Evolutionary conservation across 1,140 invertebrate genomes (phyloP), one percentile per base, ranked within the genome.

Genomic region (Melitaea cinxia): DNA sequence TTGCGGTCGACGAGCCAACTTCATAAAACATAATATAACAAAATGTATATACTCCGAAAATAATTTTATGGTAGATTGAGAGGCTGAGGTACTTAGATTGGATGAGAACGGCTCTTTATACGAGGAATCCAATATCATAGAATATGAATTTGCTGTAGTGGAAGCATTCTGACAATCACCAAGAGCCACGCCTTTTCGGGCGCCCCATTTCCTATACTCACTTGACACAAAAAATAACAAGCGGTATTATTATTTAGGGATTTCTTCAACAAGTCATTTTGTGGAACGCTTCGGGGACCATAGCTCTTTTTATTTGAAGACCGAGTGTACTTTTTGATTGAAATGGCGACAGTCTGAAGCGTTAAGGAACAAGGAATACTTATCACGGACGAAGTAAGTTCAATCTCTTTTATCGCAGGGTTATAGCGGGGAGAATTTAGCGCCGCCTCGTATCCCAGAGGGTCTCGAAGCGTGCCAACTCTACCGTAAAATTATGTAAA

Each of bases 401-500:
- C 83, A 87, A 89, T 89, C 83, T 87, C 75, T 85, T 88, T 88
- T 88, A 89, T 89, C 84, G 79, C 65, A 58, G 78, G 70, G 77
- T 84, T 87, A 84, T 81, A 80, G 80, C 71, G 65, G 60, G 65
- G 62, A 75, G 83, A 83, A 86, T 85, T 77, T 79, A 78, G 84
- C 76, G 75, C 53, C 69, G 63, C 56, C 65, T 77, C 74, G 73
- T 75, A 82, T 80, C 76, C 76, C 73, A 68, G 68, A 75, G 78
- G 72, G 71, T 77, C 68, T 78, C 72, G 68, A 64, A 65, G 72
- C 53, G 73, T 57, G 68, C 73, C 70, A 76, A 73, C 77, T 89
- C 79, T 83, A 57, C 74, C 82, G 82, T 88, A 76, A 87, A 88
- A 88, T 86, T 88, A 83, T 88, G 80, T 88, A 83, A 86, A 87